Evolutionary conservation across 1,140 invertebrate genomes (phyloP), one percentile per base, ranked within the genome.

Genomic region (Zaprionus camerounensis): DNA sequence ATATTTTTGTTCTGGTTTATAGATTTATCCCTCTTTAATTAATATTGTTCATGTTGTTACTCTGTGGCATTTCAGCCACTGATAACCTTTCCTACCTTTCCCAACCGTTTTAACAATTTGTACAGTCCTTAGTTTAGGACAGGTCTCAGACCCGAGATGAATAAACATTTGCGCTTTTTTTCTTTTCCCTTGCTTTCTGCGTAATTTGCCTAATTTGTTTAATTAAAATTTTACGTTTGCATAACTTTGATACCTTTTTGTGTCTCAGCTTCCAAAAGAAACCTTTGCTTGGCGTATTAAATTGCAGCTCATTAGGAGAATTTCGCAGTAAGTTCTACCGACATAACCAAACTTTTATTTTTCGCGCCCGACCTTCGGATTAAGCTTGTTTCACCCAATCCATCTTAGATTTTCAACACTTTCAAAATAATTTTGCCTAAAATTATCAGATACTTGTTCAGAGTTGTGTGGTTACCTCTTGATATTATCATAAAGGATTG

Each of bases 141-240:
- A 26, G 51, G 12, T 55, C 26, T 55, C 41, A 5, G 26, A 5
- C n/a, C 20, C 22, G 15, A 53, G 5, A 38, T 68, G 15, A 49
- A 68, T 81, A 73, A 57, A 58, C 44, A 55, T 73, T 65, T 64
- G 46, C 59, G 5, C 53, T 28, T 66, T 53, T 44, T 71, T 64
- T 55, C 51, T 65, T 87, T 73, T 67, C 26, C 20, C 59, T 59
- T 76, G 26, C 65, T 24, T 76, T 59, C 55, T 62, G 53, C 74
- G 53, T 87, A 87, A 87, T 87, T 87, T 78, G 66, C 62, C 56
- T 83, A 83, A 87, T 88, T 88, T 88, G 75, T 81, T 84, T 88
- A 88, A 88, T 88, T 88, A 88, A 74, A 84, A 88, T 78, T 88
- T 71, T 76, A 15, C 53, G 24, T 69, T 76, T 63, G 69, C 63